phyloP scores from a whole-genome alignment of 2,113 vertebrate genomes.

The Quiscalus mexicanus region DNA sequence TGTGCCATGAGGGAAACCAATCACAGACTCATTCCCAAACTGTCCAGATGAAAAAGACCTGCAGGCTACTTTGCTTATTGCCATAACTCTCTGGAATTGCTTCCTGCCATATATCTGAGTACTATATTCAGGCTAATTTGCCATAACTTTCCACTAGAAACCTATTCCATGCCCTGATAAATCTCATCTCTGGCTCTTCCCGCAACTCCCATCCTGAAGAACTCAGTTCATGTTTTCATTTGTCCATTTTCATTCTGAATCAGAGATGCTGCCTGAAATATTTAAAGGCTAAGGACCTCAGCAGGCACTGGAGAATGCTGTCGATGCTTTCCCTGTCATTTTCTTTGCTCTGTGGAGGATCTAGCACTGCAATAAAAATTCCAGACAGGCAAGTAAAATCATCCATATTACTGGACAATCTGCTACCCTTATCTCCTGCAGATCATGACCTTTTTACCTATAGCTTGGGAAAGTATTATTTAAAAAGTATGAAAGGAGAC shows the following conservation, averaged over 20 bases:
- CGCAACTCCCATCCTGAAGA: not conserved
- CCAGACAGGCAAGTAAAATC: not conserved
- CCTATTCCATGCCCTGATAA: not conserved
- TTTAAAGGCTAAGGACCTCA: not conserved
- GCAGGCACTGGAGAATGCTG: not conserved
- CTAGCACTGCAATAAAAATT: not conserved
- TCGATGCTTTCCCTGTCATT: not conserved
- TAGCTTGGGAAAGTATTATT: not conserved
- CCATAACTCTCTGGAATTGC: conserved; percentile 36
- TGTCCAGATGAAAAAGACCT: conserved; percentile 51
- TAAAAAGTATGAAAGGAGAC: not conserved
- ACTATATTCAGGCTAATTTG: conserved; percentile 52
- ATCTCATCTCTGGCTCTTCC: not conserved
- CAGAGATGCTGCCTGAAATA: conserved; percentile 1
- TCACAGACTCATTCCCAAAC: conserved; percentile 57
- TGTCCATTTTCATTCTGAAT: conserved; percentile 1
- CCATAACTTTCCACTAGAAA: conserved; percentile 30
- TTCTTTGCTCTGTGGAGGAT: not conserved
- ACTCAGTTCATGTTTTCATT: not conserved
- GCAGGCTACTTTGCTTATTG: conserved; percentile 30
- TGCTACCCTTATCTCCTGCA: not conserved
- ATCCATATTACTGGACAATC: not conserved
- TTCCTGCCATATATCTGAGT: conserved; percentile 37
- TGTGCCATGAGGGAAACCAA: conserved; percentile 1
- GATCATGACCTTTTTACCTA: not conserved